A percentile compares a stretch with the other conserved stretches of the same genome.
These are phyloP conservation scores for Sinelater perroti DNA, from an alignment of 2,888 invertebrate genomes.

Conservation along the genomic window DNA sequence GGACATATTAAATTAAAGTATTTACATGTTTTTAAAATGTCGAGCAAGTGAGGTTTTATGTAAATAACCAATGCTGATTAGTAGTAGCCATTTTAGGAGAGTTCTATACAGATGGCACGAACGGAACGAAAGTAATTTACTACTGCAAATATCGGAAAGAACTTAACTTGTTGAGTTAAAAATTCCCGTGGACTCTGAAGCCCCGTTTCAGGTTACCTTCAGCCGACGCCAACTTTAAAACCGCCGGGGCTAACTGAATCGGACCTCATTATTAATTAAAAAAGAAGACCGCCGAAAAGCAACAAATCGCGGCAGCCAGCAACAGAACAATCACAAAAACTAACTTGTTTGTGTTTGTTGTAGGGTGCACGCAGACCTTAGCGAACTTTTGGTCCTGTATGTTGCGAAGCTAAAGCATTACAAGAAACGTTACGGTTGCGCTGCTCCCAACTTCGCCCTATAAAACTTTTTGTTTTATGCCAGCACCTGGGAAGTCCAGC, in stretches of 20 bases:
- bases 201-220: not conserved
- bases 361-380: conserved; percentile 44
- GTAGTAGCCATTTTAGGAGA: too few relatives aligned
- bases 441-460: not conserved
- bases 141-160: too few relatives aligned
- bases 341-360: conserved; percentile 44
- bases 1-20: too few relatives aligned
- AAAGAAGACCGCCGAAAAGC: conserved; percentile 6
- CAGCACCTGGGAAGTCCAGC: conserved; percentile 1
- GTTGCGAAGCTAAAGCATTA: conserved; percentile 32
- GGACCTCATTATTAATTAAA: conserved; percentile 15
- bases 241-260: conserved; percentile 7
- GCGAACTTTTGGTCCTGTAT: conserved; percentile 42
- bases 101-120: too few relatives aligned
- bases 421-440: conserved; percentile 1
- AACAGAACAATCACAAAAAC: conserved; percentile 43
- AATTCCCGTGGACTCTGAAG: too few relatives aligned
- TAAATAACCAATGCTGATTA: too few relatives aligned
- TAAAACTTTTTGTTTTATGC: conserved; percentile 12
- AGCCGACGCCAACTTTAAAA: too few relatives aligned
- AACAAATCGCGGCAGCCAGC: conserved; percentile 34
- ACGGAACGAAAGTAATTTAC: too few relatives aligned
- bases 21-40: too few relatives aligned
- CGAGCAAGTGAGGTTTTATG: too few relatives aligned
- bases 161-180: too few relatives aligned